Evolutionary conservation across 2,113 vertebrate genomes (phyloP), one percentile per base, ranked within the genome.

Genomic region (Brachyistius frenatus): DNA sequence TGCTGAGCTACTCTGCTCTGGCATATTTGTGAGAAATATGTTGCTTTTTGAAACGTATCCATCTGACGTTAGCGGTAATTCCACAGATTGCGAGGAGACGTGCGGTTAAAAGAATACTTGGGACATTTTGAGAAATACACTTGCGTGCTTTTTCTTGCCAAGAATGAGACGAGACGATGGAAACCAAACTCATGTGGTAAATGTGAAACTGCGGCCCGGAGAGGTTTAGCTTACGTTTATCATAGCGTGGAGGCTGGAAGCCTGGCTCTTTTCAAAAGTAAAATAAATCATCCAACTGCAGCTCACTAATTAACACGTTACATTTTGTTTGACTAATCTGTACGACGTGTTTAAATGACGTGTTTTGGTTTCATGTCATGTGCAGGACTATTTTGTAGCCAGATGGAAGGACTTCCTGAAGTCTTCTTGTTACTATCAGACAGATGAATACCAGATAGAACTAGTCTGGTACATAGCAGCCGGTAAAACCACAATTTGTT

Each of bases 61-160:
- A 14, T 35, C 32, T 72, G 75, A 67, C 39, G 61, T 75, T 75
- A 68, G 33, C 72, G 50, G 7, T 47, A 62, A 68, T 30, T n/a
- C 5, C 50, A 6, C 37, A 64, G 65, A 11, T 9, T 32, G 7
- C 56, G 31, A 2, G 32, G 5, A 58, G n/a, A 10, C 31, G 31
- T 39, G 15, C n/a, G 15, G 33, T 64, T 33, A 35, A 47, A 33
- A 52, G 30, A 70, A 53, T 7, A 54, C n/a, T 67, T 31, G 1
- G 23, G n/a, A 33, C 5, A 44, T 44, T 74, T 69, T 57, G 11
- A 15, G 2, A 64, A 32, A 60, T 31, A 36, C 16, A 53, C 2
- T 39, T 35, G 14, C 14, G 9, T 9, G 23, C 23, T 2, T 33
- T 66, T 47, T 46, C 31, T 37, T 61, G 56, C 60, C 0, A 0